Evolutionary conservation across 2,888 invertebrate genomes (phyloP), one percentile per base, ranked within the genome.

Genomic region (Odontomyia ornata): DNA sequence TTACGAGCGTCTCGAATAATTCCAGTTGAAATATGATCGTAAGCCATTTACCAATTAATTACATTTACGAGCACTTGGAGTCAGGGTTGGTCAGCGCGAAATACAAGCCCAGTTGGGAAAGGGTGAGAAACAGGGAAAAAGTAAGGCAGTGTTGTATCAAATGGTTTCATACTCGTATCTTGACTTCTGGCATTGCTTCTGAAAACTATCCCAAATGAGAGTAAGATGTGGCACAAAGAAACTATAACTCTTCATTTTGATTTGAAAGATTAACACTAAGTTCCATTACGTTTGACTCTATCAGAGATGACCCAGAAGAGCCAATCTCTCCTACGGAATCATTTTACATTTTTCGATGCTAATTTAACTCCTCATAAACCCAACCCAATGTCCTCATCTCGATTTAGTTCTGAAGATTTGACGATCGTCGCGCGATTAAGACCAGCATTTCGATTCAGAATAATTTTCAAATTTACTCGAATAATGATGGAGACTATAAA

Each of bases 1-100:
- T 76, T 76, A 64, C 65, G 65, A 76, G 65, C 76, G 67, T 76
- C 56, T 67, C 67, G 30, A 76, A 56, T 67, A 65, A 78, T 75
- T 67, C 77, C 75, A 62, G 73, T 46, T 78, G 78, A 78, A 78
- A 78, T 78, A 77, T 78, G 77, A 78, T 78, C 78, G 62, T 52
- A 27, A 47, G 56, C 65, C 67, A 76, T 76, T 76, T 65, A 56
- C 56, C 76, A 76, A 76, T 76, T 76, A 76, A 76, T 76, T 76
- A 67, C 65, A 47, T 76, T 76, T 76, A 73, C 73, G 73, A 73
- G 30, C 57, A 25, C 36, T 60, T 57, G 30, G 46, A 15, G 21
- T 69, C 18, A 23, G 18, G 57, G 25, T 25, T 60, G 57, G 21
- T 18, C 57, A 56, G 11, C n/a, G 18, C 11, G 56, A 9, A 56